Conservation (phyloP, 2,113 vertebrate species). For the Pandion haliaetus region DNA sequence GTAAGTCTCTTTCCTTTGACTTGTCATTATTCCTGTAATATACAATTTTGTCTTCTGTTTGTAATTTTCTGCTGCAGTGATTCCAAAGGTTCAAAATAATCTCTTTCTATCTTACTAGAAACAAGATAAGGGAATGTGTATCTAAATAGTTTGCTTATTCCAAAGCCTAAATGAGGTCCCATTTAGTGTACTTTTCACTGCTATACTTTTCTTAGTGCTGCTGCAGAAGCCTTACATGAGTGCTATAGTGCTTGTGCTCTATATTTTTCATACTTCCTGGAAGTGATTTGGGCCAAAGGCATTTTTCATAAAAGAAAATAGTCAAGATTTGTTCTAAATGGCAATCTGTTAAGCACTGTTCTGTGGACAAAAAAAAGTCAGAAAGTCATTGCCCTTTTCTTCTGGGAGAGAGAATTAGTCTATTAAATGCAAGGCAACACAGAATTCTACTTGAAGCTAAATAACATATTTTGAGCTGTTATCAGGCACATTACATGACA, state of each 20-base stretch:
- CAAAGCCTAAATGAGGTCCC: slow-evolving; percentile 11
- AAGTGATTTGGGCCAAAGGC: background rate
- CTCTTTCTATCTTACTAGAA: slow-evolving; percentile 30
- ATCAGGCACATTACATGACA: slow-evolving; percentile 23
- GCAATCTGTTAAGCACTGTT: background rate
- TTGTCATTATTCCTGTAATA: slow-evolving; percentile 58
- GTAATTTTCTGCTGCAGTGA: slow-evolving; percentile 64
- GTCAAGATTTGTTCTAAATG: slow-evolving; percentile 22
- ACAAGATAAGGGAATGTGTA: background rate
- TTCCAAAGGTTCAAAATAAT: slow-evolving; percentile 59
- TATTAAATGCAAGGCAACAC: slow-evolving; percentile 29
- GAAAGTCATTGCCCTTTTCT: slow-evolving; percentile 19
- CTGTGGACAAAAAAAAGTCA: background rate
- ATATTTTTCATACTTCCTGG: background rate
- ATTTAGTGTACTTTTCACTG: background rate
- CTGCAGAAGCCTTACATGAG: background rate
- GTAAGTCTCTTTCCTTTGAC: slow-evolving; percentile 27
- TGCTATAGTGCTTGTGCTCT: background rate
- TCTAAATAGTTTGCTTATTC: slow-evolving; percentile 44
- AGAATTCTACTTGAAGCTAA: slow-evolving; percentile 19
- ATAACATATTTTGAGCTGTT: slow-evolving; percentile 30
- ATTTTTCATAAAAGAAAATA: slow-evolving; percentile 21
- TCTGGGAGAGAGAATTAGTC: slow-evolving; percentile 9
- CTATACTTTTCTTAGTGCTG: background rate
- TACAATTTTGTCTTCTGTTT: slow-evolving; percentile 59